Conservation (phyloP, 2,797 vertebrate species). For the Oreortyx pictus region DNA sequence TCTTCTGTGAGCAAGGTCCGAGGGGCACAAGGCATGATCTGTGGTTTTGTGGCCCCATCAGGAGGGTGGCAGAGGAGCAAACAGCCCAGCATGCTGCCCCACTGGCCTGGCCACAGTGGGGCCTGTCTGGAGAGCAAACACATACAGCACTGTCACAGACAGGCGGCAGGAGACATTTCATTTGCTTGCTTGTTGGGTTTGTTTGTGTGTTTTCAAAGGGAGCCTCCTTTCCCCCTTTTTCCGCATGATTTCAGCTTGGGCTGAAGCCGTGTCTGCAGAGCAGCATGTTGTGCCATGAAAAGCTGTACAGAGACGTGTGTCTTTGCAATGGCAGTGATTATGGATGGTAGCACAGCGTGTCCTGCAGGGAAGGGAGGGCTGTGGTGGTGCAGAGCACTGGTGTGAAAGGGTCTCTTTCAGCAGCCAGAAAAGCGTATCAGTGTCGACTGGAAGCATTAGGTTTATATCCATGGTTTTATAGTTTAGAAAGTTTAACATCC, state of each 20-base stretch:
- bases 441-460: not conserved
- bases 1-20: not conserved
- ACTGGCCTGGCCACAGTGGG: rapidly evolving
- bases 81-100: rapidly evolving
- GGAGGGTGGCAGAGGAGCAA: not conserved
- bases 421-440: not conserved
- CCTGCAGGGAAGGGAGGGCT: not conserved
- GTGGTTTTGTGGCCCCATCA: not conserved
- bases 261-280: not conserved
- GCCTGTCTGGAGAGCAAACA: not conserved
- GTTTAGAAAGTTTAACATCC: constrained; percentile 17
- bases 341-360: rapidly evolving
- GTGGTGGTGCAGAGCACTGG: not conserved
- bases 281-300: not conserved
- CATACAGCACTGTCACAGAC: rapidly evolving
- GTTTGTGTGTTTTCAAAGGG: not conserved
- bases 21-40: not conserved
- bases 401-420: constrained; percentile 27
- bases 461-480: not conserved
- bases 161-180: not conserved
- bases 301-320: not conserved
- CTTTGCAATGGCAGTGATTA: not conserved
- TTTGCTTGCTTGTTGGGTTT: not conserved
- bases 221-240: not conserved
- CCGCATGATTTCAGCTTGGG: not conserved